Base-by-base conservation (phyloP, 2,888 invertebrate species). In the Aporophyla lueneburgensis region DNA sequence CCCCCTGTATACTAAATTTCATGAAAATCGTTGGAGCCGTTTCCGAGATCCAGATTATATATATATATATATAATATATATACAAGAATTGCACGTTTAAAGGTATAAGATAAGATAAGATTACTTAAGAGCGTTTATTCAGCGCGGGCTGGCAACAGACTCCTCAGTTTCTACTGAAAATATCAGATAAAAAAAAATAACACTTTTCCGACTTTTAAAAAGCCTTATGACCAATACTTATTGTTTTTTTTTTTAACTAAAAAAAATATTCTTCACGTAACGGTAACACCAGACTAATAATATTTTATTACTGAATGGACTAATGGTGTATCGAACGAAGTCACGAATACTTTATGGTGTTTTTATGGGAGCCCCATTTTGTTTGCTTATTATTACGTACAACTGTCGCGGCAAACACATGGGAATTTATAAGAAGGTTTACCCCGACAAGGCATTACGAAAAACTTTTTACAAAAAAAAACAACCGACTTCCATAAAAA, bases 221-320 rank as follows among this genome's bases (percentile, higher is more conserved):
- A 4, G n/a, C n/a, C n/a, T 16, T 5, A 51, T 1, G 1, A n/a
- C n/a, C 10, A 43, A 24, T 5, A 43, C 19, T 14, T 54, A 59
- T 56, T 46, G 33, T 51, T 74, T 46, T 61, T 49, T 76, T n/a
- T 43, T 51, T 21, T 24, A 24, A 24, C 40, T 21, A 27, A 33
- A 40, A 16, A 58, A 19, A 43, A 14, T 33, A 33, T 62, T 40
- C 21, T 53, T n/a, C 54, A 54, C 27, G 16, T 21, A n/a, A 40
- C 19, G 33, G 27, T 61, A 40, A 24, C 43, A 6, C 33, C 19
- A 27, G 5, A 24, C 78, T 89, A 90, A 90, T 91, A 89, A 90
- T 86, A 74, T 83, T 90, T 88, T 86, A 90, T 90, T 91, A 91
- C 91, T 91, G 86, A 92, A 89, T 87, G 78, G 87, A 86, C 87